Evolutionary conservation across 2,888 invertebrate species (phyloP), one percentile per base, ranked within the genome.

Genomic region (Encarsia formosa): DNA sequence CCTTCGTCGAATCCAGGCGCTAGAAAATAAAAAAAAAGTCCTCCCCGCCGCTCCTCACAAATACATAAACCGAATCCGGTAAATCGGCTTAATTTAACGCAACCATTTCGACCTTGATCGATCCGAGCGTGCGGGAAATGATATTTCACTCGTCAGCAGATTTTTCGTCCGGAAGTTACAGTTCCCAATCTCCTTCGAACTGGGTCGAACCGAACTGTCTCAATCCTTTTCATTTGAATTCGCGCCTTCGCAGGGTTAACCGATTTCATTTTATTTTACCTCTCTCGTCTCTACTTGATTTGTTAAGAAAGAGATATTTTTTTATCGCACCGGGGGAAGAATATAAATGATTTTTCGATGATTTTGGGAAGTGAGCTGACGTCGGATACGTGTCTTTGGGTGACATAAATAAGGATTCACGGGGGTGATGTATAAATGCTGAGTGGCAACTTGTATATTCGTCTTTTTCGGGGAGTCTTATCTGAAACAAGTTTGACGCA

Each of bases 181-280:
- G 59, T 56, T 59, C 55, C 59, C 61, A 59, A 63, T 62, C 62
- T 62, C 60, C 60, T 53, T 49, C 40, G 48, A 52, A 56, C 56
- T 56, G 47, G 56, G 50, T 56, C 56, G 50, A 29, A 11, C 16
- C 38, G 26, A 48, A 49, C 47, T 40, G 46, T 52, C 49, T 56
- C 52, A 46, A 52, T 52, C 52, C 31, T 16, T 39, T 53, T 49
- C 53, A 51, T 57, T 54, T 57, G 54, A 53, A 56, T 53, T 47
- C 48, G 35, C 29, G 22, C 40, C 9, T 19, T 3, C 39, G 18
- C 32, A n/a, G n/a, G n/a, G n/a, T n/a, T n/a, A n/a, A n/a, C n/a
- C n/a, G n/a, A n/a, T n/a, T n/a, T n/a, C n/a, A n/a, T n/a, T n/a
- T n/a, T n/a, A n/a, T n/a, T n/a, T n/a, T n/a, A n/a, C n/a, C 24